A percentile compares a stretch with the other conserved stretches of the same genome.
Evolutionary conservation across 2,888 invertebrate genomes (phyloP).

Genomic region (Acanthosepion pharaonis): DNA sequence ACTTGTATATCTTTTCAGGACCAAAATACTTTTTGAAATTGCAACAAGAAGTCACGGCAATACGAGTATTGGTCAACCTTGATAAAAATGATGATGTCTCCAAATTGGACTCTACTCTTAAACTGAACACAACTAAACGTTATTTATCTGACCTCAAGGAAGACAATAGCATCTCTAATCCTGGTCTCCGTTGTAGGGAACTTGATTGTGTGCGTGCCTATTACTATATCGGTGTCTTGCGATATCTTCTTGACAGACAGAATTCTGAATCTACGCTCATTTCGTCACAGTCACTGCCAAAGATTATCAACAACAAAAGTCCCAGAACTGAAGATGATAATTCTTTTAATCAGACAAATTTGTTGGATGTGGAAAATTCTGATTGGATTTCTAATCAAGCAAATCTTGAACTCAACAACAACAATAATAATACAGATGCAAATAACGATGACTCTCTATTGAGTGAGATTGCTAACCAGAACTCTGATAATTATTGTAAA

Average conservation of each 20-base stretch:
- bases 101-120: slow-evolving; percentile 61
- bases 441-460: background rate
- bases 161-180: slow-evolving; percentile 62
- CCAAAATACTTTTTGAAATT: slow-evolving; percentile 68
- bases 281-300: slow-evolving; percentile 37
- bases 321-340: background rate
- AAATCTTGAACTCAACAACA: background rate
- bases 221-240: slow-evolving; percentile 65
- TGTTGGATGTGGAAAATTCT: background rate
- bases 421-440: background rate
- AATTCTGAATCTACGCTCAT: slow-evolving; percentile 36
- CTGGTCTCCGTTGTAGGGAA: slow-evolving; percentile 64
- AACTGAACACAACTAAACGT: slow-evolving; percentile 63
- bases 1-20: slow-evolving; percentile 58
- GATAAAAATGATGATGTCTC: slow-evolving; percentile 57
- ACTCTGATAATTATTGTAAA: background rate
- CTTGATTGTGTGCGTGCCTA: slow-evolving; percentile 69
- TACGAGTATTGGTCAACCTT: slow-evolving; percentile 68
- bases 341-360: slow-evolving; percentile 34
- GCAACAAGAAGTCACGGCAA: slow-evolving; percentile 69
- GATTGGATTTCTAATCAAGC: background rate
- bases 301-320: background rate
- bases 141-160: slow-evolving; percentile 66
- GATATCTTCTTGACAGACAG: slow-evolving; percentile 56
- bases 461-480: background rate